Evolutionary conservation across 2,888 invertebrate genomes (phyloP), one percentile per base, ranked within the genome.

Genomic region (Noctua janthina): DNA sequence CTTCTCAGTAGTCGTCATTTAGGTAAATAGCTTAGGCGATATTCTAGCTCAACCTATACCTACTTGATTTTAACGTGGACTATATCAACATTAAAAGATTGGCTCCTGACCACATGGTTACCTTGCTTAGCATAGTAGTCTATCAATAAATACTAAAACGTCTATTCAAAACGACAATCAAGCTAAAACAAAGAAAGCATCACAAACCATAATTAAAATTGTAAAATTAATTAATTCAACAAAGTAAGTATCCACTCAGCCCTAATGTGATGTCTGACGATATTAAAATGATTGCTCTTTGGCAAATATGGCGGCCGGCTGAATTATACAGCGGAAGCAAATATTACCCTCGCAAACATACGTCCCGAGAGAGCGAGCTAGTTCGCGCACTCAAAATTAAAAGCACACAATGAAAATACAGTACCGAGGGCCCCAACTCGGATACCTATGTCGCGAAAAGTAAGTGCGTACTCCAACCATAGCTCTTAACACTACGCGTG

Each of bases 381-480:
- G 97, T 97, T 97, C 97, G 97, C 97, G 97, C 97, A 97, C 97
- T 97, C 97, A 97, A 97, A 97, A 97, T 97, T 97, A 97, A 97
- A 97, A 97, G 97, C 97, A 97, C 95, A 97, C 97, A 97, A 97
- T 97, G 97, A 97, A 97, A 97, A 97, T 97, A 97, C 96, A 96
- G 96, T 92, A 94, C 94, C 87, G 93, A 94, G 94, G 91, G 91
- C 94, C 95, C 95, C 95, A 95, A 94, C 94, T 95, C 92, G 90
- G 95, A 95, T 95, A 95, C 95, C 95, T 95, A 94, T 95, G 96
- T 96, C 96, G 96, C 96, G 96, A 96, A 96, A 96, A 96, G 95
- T 96, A 94, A 96, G 96, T 94, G 95, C 94, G 91, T 94, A 93
- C 96, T 96, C 92, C 92, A 94, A 92, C 90, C 92, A 93, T 93